A percentile compares a stretch with the other conserved stretches of the same genome.
phyloP scores from a whole-genome alignment of 2,888 invertebrate genomes.

The Marronus borbonicus region DNA sequence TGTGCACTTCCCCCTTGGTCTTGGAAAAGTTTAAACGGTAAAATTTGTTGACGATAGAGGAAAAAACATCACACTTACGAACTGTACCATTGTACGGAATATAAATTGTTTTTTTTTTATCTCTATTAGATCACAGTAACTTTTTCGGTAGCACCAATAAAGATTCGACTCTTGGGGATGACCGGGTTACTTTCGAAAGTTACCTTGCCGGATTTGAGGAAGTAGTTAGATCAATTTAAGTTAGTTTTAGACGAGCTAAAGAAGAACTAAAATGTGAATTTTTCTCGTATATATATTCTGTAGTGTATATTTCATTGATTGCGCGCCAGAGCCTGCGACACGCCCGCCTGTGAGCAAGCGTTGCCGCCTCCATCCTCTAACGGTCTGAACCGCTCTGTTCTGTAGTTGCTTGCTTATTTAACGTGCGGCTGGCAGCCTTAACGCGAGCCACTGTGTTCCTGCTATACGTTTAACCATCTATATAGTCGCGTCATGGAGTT shows the following conservation, averaged over 20 bases:
- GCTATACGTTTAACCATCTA: slow-evolving; percentile 60
- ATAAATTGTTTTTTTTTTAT: not conserved
- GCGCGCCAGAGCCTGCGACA: slow-evolving; percentile 67
- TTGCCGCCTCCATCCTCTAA: slow-evolving; percentile 68
- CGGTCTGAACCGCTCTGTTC: slow-evolving; percentile 66
- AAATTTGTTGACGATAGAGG: too few species aligned
- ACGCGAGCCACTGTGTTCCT: slow-evolving; percentile 61
- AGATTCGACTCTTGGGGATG: not conserved
- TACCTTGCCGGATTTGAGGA: slow-evolving; percentile 2
- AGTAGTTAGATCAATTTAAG: slow-evolving; percentile 15
- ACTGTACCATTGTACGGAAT: not conserved
- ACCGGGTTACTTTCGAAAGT: not conserved
- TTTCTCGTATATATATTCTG: slow-evolving; percentile 51
- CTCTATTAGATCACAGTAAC: slow-evolving; percentile 1
- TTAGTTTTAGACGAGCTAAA: slow-evolving; percentile 26
- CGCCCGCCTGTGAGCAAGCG: slow-evolving; percentile 70
- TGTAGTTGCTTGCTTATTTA: slow-evolving; percentile 71
- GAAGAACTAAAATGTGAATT: slow-evolving; percentile 27
- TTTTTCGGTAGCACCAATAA: not conserved
- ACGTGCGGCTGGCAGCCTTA: slow-evolving; percentile 69
- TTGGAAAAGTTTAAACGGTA: not conserved
- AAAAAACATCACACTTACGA: too few species aligned
- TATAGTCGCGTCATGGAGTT: slow-evolving; percentile 57
- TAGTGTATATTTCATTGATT: slow-evolving; percentile 70
- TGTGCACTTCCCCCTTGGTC: not conserved